These are phyloP conservation scores for Lymantria dispar DNA, from an alignment of 2,888 invertebrate species.

Conservation along the genomic window DNA sequence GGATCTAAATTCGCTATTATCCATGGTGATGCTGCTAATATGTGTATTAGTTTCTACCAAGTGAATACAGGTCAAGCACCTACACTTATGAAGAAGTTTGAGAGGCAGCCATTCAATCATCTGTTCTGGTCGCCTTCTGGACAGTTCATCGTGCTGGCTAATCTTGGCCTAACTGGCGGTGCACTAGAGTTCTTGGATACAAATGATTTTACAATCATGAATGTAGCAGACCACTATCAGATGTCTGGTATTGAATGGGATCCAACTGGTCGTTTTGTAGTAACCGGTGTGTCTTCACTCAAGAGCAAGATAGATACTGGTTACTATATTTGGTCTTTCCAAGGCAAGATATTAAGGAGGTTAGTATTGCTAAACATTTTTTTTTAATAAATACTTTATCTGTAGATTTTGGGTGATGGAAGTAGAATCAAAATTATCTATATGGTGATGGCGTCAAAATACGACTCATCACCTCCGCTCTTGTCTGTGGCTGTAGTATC, in stretches of 20 bases:
- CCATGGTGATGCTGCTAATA: slow-evolving; percentile 93
- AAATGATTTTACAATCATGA: slow-evolving; percentile 97
- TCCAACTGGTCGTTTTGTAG: slow-evolving; percentile 98
- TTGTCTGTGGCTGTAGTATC: too few relatives aligned
- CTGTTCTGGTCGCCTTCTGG: slow-evolving; percentile 98
- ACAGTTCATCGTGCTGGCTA: slow-evolving; percentile 97
- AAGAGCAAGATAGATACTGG: slow-evolving; percentile 96
- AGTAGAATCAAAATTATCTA: too few relatives aligned
- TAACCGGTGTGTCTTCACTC: slow-evolving; percentile 97
- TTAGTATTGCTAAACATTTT: slow-evolving; percentile 22
- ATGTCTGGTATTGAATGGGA: slow-evolving; percentile 99
- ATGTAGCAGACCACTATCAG: slow-evolving; percentile 95
- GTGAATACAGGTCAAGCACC: slow-evolving; percentile 94
- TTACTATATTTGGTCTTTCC: slow-evolving; percentile 99
- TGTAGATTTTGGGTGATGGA: too few relatives aligned
- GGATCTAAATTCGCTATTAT: slow-evolving; percentile 98
- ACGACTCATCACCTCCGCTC: too few relatives aligned
- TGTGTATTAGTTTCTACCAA: slow-evolving; percentile 95
- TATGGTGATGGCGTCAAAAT: too few relatives aligned
- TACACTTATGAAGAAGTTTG: slow-evolving; percentile 91
- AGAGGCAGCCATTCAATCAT: slow-evolving; percentile 94
- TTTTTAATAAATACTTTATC: too few relatives aligned
- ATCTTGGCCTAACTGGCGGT: slow-evolving; percentile 91
- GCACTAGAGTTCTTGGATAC: slow-evolving; percentile 97
- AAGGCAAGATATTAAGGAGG: slow-evolving; percentile 87